Conservation (phyloP, 2,113 vertebrate species). For the Rhizomys pruinosus region DNA sequence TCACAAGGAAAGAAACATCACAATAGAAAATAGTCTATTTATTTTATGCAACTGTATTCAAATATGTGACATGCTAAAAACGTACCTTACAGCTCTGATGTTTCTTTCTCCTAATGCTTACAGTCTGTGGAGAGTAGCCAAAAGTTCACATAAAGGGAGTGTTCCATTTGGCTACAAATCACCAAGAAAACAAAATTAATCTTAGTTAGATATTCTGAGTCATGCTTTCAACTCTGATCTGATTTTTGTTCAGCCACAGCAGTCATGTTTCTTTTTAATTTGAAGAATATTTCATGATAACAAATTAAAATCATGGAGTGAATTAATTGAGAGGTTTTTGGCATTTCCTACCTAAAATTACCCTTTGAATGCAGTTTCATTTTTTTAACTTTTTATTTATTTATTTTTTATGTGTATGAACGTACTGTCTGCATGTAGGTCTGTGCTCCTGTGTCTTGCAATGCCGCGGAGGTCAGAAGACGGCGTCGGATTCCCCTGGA, state of each 20-base stretch:
- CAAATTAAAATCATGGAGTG: slow-evolving; percentile 66
- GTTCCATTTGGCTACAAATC: slow-evolving; percentile 63
- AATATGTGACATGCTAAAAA: not conserved
- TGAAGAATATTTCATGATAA: slow-evolving; percentile 65
- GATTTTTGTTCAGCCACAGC: too few species aligned
- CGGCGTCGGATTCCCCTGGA: too few species aligned
- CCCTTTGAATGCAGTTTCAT: too few species aligned
- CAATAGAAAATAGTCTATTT: not conserved
- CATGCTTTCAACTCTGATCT: slow-evolving; percentile 56
- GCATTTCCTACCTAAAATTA: slow-evolving; percentile 48
- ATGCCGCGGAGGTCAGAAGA: too few species aligned
- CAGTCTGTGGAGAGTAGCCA: not conserved
- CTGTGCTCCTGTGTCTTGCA: too few species aligned
- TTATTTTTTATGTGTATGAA: too few species aligned
- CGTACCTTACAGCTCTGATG: not conserved
- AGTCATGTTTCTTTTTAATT: slow-evolving; percentile 52
- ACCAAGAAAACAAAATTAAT: slow-evolving; percentile 63
- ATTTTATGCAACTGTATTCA: not conserved
- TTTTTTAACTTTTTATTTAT: too few species aligned
- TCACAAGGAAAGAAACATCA: not conserved
- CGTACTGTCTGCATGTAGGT: too few species aligned
- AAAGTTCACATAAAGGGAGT: slow-evolving; percentile 57
- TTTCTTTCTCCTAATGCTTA: slow-evolving; percentile 66
- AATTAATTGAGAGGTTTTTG: slow-evolving; percentile 73
- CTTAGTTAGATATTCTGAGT: slow-evolving; percentile 59